Evolutionary conservation across 2,797 vertebrate species (phyloP).

Genomic region (Carduelis carduelis): DNA sequence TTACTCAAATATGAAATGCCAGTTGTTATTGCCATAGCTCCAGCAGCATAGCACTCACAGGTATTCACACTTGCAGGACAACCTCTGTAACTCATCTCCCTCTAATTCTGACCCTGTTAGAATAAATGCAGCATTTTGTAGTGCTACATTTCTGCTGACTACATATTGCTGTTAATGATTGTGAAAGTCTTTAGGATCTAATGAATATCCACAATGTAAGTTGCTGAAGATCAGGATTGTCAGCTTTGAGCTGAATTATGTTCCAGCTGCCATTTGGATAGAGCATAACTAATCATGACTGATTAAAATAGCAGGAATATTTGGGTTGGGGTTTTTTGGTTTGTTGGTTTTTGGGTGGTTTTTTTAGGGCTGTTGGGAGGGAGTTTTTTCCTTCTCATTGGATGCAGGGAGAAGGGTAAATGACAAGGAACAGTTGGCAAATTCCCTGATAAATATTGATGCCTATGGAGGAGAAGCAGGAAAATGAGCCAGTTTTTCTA

Average conservation of each 20-base stretch:
- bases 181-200: neutral
- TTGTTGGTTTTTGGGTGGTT: neutral
- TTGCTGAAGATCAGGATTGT: neutral
- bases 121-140: neutral
- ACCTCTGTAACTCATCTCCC: neutral
- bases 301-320: neutral
- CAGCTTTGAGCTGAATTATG: neutral
- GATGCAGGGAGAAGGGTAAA: conserved; percentile 8
- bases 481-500: conserved; percentile 36
- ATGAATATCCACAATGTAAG: neutral
- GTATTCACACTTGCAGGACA: neutral
- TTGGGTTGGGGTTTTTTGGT: neutral
- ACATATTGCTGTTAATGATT: neutral
- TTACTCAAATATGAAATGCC: neutral
- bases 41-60: neutral
- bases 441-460: conserved; percentile 61
- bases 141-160: neutral
- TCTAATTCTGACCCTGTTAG: neutral
- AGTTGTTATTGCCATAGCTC: neutral
- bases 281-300: neutral
- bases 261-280: neutral
- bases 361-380: neutral
- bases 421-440: conserved; percentile 52
- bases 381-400: neutral
- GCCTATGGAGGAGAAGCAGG: conserved; percentile 27